These are phyloP conservation scores for Nebria brevicollis DNA, from an alignment of 2,888 invertebrate species.

Conservation along the genomic window DNA sequence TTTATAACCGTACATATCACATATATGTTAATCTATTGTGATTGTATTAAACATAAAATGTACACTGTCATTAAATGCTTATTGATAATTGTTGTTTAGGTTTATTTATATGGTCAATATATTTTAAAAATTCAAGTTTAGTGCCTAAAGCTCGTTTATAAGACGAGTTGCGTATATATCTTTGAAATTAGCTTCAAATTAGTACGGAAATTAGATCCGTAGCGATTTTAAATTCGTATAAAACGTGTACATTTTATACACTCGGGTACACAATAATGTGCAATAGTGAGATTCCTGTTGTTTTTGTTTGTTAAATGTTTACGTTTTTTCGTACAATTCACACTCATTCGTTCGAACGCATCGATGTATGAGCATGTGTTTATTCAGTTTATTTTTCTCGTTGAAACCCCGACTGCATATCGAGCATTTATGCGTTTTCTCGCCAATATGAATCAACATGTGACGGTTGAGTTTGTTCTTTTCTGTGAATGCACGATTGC, in stretches of 20 bases:
- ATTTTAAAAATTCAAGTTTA: background rate
- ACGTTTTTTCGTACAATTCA: conserved; percentile 20
- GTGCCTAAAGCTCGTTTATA: background rate
- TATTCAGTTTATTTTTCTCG: conserved; percentile 36
- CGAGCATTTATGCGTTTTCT: conserved; percentile 37
- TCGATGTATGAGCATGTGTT: conserved; percentile 32
- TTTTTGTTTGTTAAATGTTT: background rate
- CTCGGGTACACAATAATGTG: background rate
- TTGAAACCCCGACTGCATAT: conserved; percentile 29
- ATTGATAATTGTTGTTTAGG: background rate
- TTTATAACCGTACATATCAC: background rate
- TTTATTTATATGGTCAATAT: no score
- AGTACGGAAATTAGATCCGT: no score
- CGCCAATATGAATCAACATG: conserved; percentile 42
- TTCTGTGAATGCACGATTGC: conserved; percentile 40
- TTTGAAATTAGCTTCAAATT: no score
- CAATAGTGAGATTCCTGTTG: background rate
- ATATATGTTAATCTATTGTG: background rate
- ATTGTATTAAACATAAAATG: background rate
- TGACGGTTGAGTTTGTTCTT: conserved; percentile 41
- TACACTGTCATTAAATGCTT: background rate
- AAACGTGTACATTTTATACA: background rate
- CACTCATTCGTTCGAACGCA: conserved; percentile 32
- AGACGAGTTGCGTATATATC: background rate
- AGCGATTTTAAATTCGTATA: background rate